Base-by-base conservation (phyloP, 2,888 invertebrate genomes). In the Allophyes oxyacanthae region DNA sequence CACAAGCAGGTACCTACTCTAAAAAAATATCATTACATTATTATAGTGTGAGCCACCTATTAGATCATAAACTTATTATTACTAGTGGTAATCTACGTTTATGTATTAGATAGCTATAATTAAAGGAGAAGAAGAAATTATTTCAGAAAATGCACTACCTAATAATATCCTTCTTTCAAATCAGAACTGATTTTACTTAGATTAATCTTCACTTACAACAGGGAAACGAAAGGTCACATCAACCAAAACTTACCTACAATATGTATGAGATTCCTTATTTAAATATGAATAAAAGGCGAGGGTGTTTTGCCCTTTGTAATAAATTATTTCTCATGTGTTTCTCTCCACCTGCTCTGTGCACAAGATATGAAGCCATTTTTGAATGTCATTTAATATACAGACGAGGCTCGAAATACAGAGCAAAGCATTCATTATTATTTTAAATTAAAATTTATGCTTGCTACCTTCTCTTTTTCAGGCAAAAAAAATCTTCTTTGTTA, bases 221-320 rank as follows among this genome's bases (percentile, higher is more conserved):
- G 41, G 28, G 10, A 49, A 52, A 37, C 49, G 52, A 46, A 53
- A 66, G 41, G 58, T 59, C 50, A 40, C 43, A 56, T 55, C 26
- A 63, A 60, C 11, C 42, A 44, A 58, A 62, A 62, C 46, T 65
- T 61, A 61, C 65, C 38, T 72, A 70, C 48, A 66, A 52, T 67
- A 74, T 64, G 64, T 67, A 74, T 64, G 64, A 64, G 64, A 62
- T 61, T 64, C 64, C 50, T 67, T 65, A 73, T 80, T 79, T 78
- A 78, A 80, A 80, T 80, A 81, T 78, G 77, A 81, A 82, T 78
- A 79, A 77, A 79, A 79, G 70, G 69, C 59, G 65, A 70, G 68
- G 72, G 68, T 76, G 64, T 65, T 75, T 68, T 60, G 62, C 60
- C 77, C 73, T 74, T 72, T 65, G 69, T 74, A 67, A 82, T 82